A percentile compares a stretch with the other conserved stretches of the same genome.
Evolutionary conservation across 2,113 vertebrate genomes (phyloP).

Genomic region (Apteryx mantelli): DNA sequence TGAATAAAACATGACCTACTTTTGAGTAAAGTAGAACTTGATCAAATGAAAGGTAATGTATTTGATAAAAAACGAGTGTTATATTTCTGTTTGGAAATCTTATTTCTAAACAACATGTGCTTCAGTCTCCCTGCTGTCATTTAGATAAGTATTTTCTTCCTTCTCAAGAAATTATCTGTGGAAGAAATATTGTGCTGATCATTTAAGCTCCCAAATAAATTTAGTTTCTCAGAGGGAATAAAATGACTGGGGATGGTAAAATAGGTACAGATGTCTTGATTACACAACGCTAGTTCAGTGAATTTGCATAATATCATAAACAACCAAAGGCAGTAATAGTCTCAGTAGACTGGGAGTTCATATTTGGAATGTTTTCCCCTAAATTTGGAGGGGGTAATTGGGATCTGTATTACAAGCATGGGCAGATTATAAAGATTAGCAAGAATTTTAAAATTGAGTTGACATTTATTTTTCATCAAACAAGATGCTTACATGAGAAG

Average conservation of each 20-base stretch:
- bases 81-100: neutral
- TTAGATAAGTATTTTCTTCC: too few species aligned
- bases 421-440: neutral
- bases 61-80: neutral
- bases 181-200: neutral
- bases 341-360: conserved; percentile 5
- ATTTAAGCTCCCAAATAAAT: conserved; percentile 38
- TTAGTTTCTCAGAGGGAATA: conserved; percentile 31
- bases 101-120: neutral
- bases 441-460: neutral
- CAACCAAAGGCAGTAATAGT: neutral
- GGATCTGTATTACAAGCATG: neutral
- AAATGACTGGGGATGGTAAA: conserved; percentile 15
- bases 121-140: conserved; percentile 24
- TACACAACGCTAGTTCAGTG: conserved; percentile 24
- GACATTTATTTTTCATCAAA: neutral
- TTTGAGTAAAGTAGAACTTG: neutral
- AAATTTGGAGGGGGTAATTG: neutral
- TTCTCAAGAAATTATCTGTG: too few species aligned
- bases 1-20: neutral
- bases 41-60: neutral
- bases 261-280: conserved; percentile 56
- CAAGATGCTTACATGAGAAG: neutral
- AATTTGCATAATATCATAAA: conserved; percentile 62
- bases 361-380: neutral